Evolutionary conservation across 2,888 invertebrate species (phyloP).

Genomic region (Leptinotarsa haldemani): DNA sequence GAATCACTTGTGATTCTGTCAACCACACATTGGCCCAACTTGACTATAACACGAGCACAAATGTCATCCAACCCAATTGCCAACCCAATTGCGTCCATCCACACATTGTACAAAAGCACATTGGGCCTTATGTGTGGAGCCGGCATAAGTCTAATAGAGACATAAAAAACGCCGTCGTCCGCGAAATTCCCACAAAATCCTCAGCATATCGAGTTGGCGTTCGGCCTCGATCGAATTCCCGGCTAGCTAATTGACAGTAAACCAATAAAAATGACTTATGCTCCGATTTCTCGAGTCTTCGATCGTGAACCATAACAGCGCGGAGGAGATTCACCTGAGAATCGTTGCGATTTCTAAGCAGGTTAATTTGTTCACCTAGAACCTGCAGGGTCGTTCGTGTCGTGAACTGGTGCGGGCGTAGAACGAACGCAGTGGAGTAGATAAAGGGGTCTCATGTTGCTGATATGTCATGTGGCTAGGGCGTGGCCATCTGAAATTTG

Average conservation of each 20-base stretch:
- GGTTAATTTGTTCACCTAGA: constrained; percentile 37
- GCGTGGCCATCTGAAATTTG: too few species aligned
- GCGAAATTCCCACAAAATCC: constrained; percentile 14
- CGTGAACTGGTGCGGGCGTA: constrained; percentile 41
- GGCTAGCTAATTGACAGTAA: constrained; percentile 23
- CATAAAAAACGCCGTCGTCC: neutral
- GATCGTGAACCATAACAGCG: constrained; percentile 26
- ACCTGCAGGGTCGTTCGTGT: constrained; percentile 44
- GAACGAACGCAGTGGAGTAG: constrained; percentile 11
- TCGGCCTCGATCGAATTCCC: constrained; percentile 2
- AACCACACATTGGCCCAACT: too few species aligned
- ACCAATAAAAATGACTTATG: constrained; percentile 30
- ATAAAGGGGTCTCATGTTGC: neutral
- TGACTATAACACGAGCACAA: too few species aligned
- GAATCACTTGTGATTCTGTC: too few species aligned
- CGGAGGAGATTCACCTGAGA: constrained; percentile 26
- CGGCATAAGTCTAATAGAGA: neutral
- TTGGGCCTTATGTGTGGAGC: too few species aligned
- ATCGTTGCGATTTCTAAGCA: constrained; percentile 30
- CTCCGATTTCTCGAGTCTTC: constrained; percentile 21
- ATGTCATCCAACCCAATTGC: too few species aligned
- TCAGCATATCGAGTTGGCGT: constrained; percentile 1
- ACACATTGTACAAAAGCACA: too few species aligned
- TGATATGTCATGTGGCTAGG: too few species aligned
- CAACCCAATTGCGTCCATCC: too few species aligned